Base-by-base conservation (phyloP, 2,888 invertebrate species). In the Geotrupes spiniger region DNA sequence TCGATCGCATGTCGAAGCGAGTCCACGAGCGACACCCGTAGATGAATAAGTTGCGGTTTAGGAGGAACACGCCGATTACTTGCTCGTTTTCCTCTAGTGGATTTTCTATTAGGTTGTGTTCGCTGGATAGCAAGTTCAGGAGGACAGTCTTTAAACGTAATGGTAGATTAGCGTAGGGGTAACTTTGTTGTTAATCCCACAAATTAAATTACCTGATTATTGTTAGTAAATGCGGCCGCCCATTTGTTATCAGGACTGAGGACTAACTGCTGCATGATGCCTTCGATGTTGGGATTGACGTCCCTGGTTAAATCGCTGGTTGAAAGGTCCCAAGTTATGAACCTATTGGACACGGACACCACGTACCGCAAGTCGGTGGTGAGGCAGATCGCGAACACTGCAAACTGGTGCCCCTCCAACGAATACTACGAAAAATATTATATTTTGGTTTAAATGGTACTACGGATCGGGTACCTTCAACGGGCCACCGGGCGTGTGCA, bases 401-500 rank as follows among this genome's bases (percentile, higher is more conserved):
- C 98, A 68, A 98, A 99, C 67, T 94, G 95, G 72, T 99, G 98
- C 1, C 97, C 98, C 76, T 98, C 98, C 36, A 98, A 74, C 0
- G 97, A 97, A 69, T 95, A 98, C 87, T 92, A 36, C n/a, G 49
- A 48, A 43, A 39, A 12, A 33, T 10, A 8, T 33, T 33, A 8
- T 9, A 33, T 12, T 6, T 33, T 33, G 12, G 4, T 4, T 29
- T 4, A 9, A 11, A 36, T 36, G 9, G 8, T 16, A 16, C 5
- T 2, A n/a, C n/a, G n/a, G n/a, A n/a, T 2, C 10, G 2, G 33
- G 21, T 69, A 90, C 92, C 78, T 98, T 97, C 3, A 98, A 75
- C 0, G 98, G 98, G 1, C 98, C 98, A 36, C 98, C 98, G n/a
- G 98, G 98, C 1, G 98, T 97, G 68, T 98, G 97, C 53, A 97